Base-by-base conservation (phyloP, 2,113 vertebrate species). In the Grus americana region DNA sequence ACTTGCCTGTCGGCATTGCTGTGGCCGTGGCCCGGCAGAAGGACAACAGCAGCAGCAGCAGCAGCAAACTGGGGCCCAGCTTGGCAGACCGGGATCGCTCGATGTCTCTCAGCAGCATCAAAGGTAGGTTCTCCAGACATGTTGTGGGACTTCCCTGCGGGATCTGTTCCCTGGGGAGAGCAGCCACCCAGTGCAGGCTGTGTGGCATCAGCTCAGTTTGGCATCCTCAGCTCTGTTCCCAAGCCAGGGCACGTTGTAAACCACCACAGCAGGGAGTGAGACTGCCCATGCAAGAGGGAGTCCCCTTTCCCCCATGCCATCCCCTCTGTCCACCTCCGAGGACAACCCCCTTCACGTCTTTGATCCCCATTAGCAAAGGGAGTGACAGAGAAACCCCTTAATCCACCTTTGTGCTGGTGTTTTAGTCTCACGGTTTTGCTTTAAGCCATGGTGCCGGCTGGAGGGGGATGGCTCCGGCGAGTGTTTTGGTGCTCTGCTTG, bases 1-100 rank as follows among this genome's bases (percentile, higher is more conserved):
- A 99, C 92, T 99, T 99, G 5, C 99, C 99, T 0, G 99, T 99
- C 1, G 99, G 99, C 86, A 99, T 99, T 0, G 99, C 99, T 0
- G 99, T 99, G 74, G 99, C 99, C 0, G 99, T 99, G 90, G 99
- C 99, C 34, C 98, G 99, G 21, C 99, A 99, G 96, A 98, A 99
- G 94, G 99, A 99, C 98, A 99, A 98, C 66, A 98, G 97, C 52
- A 98, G 98, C 96, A 97, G 95, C 62, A 84, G 95, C 89, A 93
- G 94, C 96, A 98, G 95, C 76, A 99, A 99, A 86, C 97, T 98
- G 83, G 98, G 95, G 22, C 95, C 98, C 5, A 98, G 98, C 40
- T 95, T 98, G 70, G 95, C 97, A 0, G 99, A 99, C 74, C 87
- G 99, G 34, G 99, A 99, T 86, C 98, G 99, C 30, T 97, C 98